A percentile compares a stretch with the other conserved stretches of the same genome.
phyloP scores from a whole-genome alignment of 1,140 invertebrate genomes.

The Lepeophtheirus salmonis region DNA sequence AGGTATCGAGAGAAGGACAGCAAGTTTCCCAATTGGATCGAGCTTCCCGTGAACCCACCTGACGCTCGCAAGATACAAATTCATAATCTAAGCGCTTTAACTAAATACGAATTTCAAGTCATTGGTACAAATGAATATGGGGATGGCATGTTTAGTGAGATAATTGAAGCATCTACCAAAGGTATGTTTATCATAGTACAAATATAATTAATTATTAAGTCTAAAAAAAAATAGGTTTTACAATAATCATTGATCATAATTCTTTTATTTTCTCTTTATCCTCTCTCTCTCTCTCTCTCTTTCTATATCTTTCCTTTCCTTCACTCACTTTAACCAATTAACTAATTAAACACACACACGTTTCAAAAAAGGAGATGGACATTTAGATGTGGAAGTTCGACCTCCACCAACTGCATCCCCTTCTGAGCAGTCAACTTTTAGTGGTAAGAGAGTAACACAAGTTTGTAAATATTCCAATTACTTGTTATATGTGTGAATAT shows the following conservation, averaged over 20 bases:
- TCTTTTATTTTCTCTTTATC: conserved; percentile 5
- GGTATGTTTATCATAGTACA: conserved; percentile 46
- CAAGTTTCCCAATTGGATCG: conserved; percentile 52
- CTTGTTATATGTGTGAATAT: too few species aligned
- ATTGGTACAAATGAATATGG: conserved; percentile 80
- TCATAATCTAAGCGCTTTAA: conserved; percentile 67
- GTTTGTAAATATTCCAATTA: too few species aligned
- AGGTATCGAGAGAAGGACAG: conserved; percentile 60
- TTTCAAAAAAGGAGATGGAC: not conserved
- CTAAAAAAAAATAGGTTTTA: not conserved
- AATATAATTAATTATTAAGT: not conserved
- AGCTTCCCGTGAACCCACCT: conserved; percentile 72
- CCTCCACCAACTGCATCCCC: conserved; percentile 12
- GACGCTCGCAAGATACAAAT: conserved; percentile 75
- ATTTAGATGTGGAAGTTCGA: not conserved
- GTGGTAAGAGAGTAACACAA: too few species aligned
- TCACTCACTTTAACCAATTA: too few species aligned
- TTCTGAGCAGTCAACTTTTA: conserved; percentile 13
- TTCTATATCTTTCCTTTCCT: not conserved
- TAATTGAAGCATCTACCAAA: conserved; percentile 67
- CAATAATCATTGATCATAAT: conserved; percentile 2
- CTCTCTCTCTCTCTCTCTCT: conserved; percentile 5
- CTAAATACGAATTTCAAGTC: conserved; percentile 88
- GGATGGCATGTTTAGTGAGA: conserved; percentile 82
- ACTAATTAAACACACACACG: too few species aligned